Evolutionary conservation across 2,797 vertebrate species (phyloP), one percentile per base, ranked within the genome.

Genomic region (Pygocentrus nattereri): DNA sequence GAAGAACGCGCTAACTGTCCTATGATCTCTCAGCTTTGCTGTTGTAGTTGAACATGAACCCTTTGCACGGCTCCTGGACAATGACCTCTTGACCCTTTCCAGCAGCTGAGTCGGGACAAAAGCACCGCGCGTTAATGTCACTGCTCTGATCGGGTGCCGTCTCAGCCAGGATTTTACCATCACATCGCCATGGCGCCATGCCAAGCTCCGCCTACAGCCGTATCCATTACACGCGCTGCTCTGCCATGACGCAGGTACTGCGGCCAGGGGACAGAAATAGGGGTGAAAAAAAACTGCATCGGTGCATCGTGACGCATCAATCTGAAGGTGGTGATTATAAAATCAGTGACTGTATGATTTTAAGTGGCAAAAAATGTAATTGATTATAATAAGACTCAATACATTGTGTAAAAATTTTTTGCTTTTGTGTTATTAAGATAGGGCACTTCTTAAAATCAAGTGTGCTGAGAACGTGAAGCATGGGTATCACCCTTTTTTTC

Each of bases 211-310:
- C 38, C 58, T 30, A 23, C 67, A 23, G n/a, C 13, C 34, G 5
- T 82, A 73, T 82, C 75, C 4, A 30, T 82, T 82, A 78, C 75
- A 50, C 21, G 23, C 44, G 31, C 7, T 31, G 80, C 13, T 77
- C 31, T 44, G 54, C 64, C 69, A 52, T 78, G 77, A 78, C 61
- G 81, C 81, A 73, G 81, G 77, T 73, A 19, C 5, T 23, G 50
- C 59, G 31, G 38, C 16, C 49, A 19, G 68, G 64, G 41, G 58
- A 59, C 62, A 1, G 21, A 34, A 52, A 75, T 81, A 75, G 34
- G 10, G 21, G 31, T 38, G 62, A 1, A n/a, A 38, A 44, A 44
- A 31, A 25, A n/a, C n/a, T 27, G 58, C 15, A 61, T 61, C 25
- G 2, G 23, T 30, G 25, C 58, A 31, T 34, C 61, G 19, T 19